A percentile compares a stretch with the other conserved stretches of the same genome.
Evolutionary conservation across 2,888 invertebrate species (phyloP).

Genomic region (Sisyra terminalis): DNA sequence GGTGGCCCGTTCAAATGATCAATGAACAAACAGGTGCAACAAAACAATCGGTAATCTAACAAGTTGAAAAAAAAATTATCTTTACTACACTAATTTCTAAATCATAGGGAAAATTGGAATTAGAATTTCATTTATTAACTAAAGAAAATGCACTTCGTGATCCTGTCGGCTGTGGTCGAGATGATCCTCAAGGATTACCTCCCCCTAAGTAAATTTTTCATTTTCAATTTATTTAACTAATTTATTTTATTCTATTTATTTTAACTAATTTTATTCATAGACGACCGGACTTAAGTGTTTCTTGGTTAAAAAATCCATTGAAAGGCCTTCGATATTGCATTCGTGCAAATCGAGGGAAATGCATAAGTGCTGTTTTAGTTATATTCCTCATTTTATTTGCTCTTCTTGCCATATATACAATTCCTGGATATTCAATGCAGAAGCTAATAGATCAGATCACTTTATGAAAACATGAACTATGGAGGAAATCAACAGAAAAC

Average conservation of each 20-base stretch:
- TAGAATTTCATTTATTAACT: constrained; percentile 43
- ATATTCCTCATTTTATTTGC: not conserved
- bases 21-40: constrained; percentile 13
- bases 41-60: not conserved
- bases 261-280: not conserved
- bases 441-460: not conserved
- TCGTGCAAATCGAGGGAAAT: not conserved
- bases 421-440: not conserved
- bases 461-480: too few relatives aligned
- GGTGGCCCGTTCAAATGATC: constrained; percentile 45
- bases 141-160: constrained; percentile 37
- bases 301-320: not conserved
- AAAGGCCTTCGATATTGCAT: not conserved
- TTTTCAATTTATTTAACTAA: not conserved
- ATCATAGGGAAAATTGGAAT: constrained; percentile 51
- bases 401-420: not conserved
- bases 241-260: not conserved
- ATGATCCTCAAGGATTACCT: constrained; percentile 42
- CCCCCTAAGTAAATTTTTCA: constrained; percentile 39
- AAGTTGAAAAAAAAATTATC: not conserved
- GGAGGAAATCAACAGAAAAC: too few relatives aligned
- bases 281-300: not conserved
- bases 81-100: too few relatives aligned
- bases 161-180: constrained; percentile 48
- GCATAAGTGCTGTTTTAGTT: not conserved